phyloP scores from a whole-genome alignment of 2,113 vertebrate genomes.

The Sporophila hypoxantha region DNA sequence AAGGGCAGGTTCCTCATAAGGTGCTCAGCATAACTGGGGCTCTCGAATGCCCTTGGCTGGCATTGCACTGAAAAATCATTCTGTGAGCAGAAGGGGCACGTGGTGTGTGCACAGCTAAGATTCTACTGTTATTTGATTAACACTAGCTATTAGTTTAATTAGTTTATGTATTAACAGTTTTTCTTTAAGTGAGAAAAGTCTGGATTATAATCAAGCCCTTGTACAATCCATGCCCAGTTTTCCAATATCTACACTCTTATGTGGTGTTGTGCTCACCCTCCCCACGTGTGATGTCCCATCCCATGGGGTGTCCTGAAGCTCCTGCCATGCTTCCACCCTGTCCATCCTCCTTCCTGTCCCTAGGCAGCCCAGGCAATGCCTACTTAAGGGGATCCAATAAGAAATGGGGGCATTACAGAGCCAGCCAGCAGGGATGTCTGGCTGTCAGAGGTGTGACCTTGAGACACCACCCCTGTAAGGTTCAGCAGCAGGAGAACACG shows the following conservation, averaged over 20 bases:
- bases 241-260: accelerated
- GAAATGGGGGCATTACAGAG: not conserved
- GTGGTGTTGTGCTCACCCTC: accelerated
- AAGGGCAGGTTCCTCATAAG: not conserved
- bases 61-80: not conserved
- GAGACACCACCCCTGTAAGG: not conserved
- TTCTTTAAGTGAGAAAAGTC: not conserved
- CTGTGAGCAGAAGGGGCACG: not conserved
- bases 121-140: not conserved
- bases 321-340: not conserved
- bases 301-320: accelerated
- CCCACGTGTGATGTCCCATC: accelerated
- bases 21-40: not conserved
- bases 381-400: too few relatives aligned
- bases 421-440: not conserved
- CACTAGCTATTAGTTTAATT: not conserved
- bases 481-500: not conserved
- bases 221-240: not conserved
- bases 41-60: not conserved
- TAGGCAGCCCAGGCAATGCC: not conserved
- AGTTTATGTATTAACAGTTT: not conserved
- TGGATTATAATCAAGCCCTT: not conserved
- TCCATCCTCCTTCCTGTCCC: not conserved
- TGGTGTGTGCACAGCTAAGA: not conserved
- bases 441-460: not conserved